Base-by-base conservation (phyloP, 2,797 vertebrate species). In the Nannoperca obscura region DNA sequence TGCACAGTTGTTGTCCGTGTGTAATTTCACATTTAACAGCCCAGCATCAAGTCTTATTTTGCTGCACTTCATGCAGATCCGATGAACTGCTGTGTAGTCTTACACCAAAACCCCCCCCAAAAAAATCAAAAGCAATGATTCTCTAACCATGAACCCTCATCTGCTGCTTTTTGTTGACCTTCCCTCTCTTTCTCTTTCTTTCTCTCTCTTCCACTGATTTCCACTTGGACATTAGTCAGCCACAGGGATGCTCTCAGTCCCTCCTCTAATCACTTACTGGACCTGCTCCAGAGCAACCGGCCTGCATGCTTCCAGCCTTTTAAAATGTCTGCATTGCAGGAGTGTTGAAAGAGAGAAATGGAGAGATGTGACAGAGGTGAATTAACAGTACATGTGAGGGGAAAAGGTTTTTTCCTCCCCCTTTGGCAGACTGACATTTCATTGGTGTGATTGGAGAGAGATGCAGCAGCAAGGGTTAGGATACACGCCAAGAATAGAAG, bases 261-360 rank as follows among this genome's bases (percentile, higher is more conserved):
- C 50, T 74, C 57, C 74, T 84, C 72, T 85, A 88, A 92, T 89
- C 84, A 75, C 82, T 84, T 61, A 47, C 85, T 85, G 83, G 85
- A 87, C 53, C 50, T n/a, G 67, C 73, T 89, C 78, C 86, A 86
- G 76, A 71, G 59, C 70, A 58, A 42, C 9, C 49, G 54, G 46
- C 57, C 77, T 69, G 49, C 67, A 42, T n/a, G 54, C 49, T 50
- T 34, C 74, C 52, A 59, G 61, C 47, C 74, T 76, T 81, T 80
- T 40, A 71, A 88, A 88, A 86, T 52, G 53, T 76, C 90, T 90
- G 86, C 91, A 90, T 72, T 90, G 84, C 89, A 88, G 85, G 46
- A 82, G 50, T 34, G 55, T 46, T 13, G 68, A 65, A 52, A 63
- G 47, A 74, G 20, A 52, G 55, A 68, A 70, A 77, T 9, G 15